Base-by-base conservation (phyloP, 64 coral and sea anemone genomes). In the Montipora foliosa region DNA sequence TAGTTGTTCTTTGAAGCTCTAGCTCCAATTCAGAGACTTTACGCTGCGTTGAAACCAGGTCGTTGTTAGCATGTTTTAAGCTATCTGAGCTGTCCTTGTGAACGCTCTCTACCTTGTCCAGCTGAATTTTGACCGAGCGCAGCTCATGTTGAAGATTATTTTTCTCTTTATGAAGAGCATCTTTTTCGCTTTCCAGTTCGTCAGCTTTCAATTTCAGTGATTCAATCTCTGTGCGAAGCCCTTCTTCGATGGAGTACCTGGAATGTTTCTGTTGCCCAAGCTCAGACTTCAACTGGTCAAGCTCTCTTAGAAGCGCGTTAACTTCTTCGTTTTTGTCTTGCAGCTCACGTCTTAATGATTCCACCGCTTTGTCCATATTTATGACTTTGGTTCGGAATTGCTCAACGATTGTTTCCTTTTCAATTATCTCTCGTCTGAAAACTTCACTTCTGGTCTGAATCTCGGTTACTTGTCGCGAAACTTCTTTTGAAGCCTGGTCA, bases 181-280 rank as follows among this genome's bases (percentile, higher is more conserved):
- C 92, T 82, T 96, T 99, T 22, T 99, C 98, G 6, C 70, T 58
- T 53, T 99, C 98, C 13, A 94, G 76, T 74, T 96, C 91, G 50
- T 96, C 92, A 13, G 80, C 94, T 13, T 94, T 99, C 77, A 92
- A 59, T 47, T 99, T 99, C 74, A 96, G 84, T 37, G 95, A 96
- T 46, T 92, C 98, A n/a, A 99, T 87, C 25, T 96, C 98, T 75
- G 77, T 89, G 2, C 85, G 91, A 68, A 96, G 58, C 68, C 87
- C 89, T 3, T 94, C 91, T 57, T 91, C 90, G 13, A 57, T 68
- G 12, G 64, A 75, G n/a, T 74, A 71, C 22, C n/a, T 83, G 2
- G 83, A 50, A 21, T 90, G 69, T 60, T 96, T 94, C 9, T 91
- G 48, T 25, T 84, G 76, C 44, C 83, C 70, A 76, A 82, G 67